Percentiles rank a stretch among this genome's conserved stretches.
Conservation (phyloP, 2,797 vertebrate species). For the Gastrophryne carolinensis region DNA sequence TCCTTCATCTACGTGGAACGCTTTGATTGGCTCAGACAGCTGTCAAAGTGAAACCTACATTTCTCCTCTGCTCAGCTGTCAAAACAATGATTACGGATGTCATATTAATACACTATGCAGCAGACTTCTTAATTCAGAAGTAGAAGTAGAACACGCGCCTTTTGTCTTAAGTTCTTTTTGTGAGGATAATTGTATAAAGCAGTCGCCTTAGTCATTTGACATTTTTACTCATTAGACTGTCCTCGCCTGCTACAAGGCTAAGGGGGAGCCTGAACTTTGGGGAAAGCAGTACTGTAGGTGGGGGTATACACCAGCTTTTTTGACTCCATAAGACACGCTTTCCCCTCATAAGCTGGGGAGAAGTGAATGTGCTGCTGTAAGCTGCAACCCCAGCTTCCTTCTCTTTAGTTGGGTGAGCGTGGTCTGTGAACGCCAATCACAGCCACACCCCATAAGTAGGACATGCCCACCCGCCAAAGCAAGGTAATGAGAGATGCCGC, state of each 20-base stretch:
- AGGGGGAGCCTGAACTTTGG: not conserved
- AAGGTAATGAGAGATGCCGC: too few species aligned
- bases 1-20: not conserved
- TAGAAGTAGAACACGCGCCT: conserved; percentile 22
- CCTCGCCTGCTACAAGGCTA: not conserved
- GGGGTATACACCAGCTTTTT: too few species aligned
- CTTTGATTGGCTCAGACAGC: conserved; percentile 42
- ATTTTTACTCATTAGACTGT: not conserved
- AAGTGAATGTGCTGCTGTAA: too few species aligned
- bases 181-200: conserved; percentile 14
- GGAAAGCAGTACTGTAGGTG: too few species aligned
- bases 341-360: too few species aligned
- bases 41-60: conserved; percentile 35
- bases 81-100: conserved; percentile 44
- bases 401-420: too few species aligned
- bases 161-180: conserved; percentile 25
- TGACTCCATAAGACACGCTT: too few species aligned
- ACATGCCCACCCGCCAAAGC: too few species aligned
- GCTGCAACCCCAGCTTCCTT: too few species aligned
- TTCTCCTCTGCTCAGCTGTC: conserved; percentile 19
- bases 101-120: conserved; percentile 34
- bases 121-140: conserved; percentile 34
- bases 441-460: too few species aligned
- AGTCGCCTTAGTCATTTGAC: not conserved
- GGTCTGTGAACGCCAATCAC: too few species aligned